These are phyloP conservation scores for Pseudomugil tenellus DNA, from an alignment of 2,797 vertebrate genomes.

Conservation along the genomic window DNA sequence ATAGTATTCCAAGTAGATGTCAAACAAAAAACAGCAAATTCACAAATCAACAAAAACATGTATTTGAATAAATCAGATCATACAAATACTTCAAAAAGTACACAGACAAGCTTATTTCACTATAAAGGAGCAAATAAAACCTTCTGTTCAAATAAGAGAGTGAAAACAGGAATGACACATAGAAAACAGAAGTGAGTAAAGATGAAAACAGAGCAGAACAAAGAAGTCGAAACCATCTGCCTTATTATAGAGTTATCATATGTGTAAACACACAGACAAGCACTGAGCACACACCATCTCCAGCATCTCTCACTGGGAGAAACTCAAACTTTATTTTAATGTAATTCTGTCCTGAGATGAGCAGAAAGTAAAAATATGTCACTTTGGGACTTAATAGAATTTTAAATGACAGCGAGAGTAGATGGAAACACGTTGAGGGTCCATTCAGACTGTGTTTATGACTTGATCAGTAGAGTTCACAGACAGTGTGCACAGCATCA, in stretches of 20 bases:
- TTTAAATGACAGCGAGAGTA: slow-evolving; percentile 54
- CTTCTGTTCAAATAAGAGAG: slow-evolving; percentile 26
- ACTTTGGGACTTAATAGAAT: slow-evolving; percentile 67
- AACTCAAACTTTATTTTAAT: slow-evolving; percentile 59
- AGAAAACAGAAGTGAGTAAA: slow-evolving; percentile 41
- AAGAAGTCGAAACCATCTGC: slow-evolving; percentile 54
- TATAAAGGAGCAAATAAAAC: slow-evolving; percentile 26
- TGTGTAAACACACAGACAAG: slow-evolving; percentile 15
- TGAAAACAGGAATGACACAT: slow-evolving; percentile 15
- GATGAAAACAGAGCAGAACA: slow-evolving; percentile 48
- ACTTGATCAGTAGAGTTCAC: slow-evolving; percentile 49
- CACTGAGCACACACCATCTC: slow-evolving; percentile 14
- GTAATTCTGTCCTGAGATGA: slow-evolving; percentile 56
- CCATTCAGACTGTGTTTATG: slow-evolving; percentile 32
- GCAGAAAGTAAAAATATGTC: slow-evolving; percentile 54
- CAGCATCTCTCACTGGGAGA: slow-evolving; percentile 47
- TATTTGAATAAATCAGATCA: slow-evolving; percentile 26
- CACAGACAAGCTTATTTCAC: slow-evolving; percentile 21
- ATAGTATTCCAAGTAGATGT: neutral
- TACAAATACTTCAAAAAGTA: slow-evolving; percentile 34
- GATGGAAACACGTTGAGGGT: slow-evolving; percentile 16
- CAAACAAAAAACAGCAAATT: slow-evolving; percentile 5
- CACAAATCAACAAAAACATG: slow-evolving; percentile 9
- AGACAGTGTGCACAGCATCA: slow-evolving; percentile 24
- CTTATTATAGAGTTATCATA: slow-evolving; percentile 50